Conservation (phyloP, 2,113 vertebrate species). For the Siniperca chuatsi region DNA sequence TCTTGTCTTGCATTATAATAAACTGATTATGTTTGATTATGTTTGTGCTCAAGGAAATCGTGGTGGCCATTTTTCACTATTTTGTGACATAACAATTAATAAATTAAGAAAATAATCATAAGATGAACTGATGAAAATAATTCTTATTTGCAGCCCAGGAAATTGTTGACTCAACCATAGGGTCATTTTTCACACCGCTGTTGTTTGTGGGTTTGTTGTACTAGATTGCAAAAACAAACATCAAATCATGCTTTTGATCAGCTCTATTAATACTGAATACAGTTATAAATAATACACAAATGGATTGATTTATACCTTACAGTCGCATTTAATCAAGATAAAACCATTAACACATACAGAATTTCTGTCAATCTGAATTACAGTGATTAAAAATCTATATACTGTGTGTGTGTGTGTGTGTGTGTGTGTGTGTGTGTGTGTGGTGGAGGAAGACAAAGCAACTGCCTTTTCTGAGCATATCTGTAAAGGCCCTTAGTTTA, state of each 20-base stretch:
- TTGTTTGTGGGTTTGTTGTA: not conserved
- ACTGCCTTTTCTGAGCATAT: conserved; percentile 8
- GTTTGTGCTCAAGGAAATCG: not conserved
- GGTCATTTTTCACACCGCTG: not conserved
- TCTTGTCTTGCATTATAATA: not conserved
- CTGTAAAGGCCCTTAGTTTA: not conserved
- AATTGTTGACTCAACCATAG: not conserved
- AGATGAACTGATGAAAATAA: not conserved
- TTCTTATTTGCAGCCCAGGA: not conserved
- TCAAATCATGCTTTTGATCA: not conserved
- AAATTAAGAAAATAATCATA: not conserved
- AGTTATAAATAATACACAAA: conserved; percentile 10
- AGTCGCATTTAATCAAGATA: conserved; percentile 16
- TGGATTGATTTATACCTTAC: not conserved
- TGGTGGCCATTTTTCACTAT: not conserved
- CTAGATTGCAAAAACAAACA: not conserved
- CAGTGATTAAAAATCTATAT: not conserved
- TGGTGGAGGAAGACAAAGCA: conserved; percentile 5
- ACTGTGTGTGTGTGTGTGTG: conserved; percentile 10
- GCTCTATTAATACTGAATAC: not conserved
- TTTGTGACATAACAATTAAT: not conserved
- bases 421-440: not conserved
- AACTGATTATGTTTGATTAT: not conserved
- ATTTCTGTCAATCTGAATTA: not conserved
- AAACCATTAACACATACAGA: not conserved